Evolutionary conservation across 2,797 vertebrate species (phyloP), one percentile per base, ranked within the genome.

Genomic region (Dicrostonyx torquatus): DNA sequence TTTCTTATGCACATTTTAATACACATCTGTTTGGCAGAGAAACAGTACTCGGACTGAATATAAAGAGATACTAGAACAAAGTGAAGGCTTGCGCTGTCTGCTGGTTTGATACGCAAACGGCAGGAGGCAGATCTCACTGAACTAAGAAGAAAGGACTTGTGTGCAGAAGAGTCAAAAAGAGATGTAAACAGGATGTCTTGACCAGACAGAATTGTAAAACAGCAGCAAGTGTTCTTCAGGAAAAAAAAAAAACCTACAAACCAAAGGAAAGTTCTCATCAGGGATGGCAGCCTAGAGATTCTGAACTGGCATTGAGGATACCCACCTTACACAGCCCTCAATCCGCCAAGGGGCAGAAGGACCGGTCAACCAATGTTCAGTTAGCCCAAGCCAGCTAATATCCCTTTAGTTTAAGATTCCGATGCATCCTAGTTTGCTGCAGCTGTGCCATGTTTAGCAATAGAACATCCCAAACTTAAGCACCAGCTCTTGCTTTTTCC

Each of bases 21-120:
- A 93, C 72, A 70, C 34, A 95, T 73, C 90, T 93, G 60, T n/a
- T 78, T 90, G 79, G 45, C 96, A 97, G 75, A 95, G 60, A 87
- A 62, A 34, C 20, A n/a, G 53, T 48, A 0, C 0, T 90, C 34
- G 37, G 83, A 80, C 80, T 48, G n/a, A 84, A 66, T 15, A 75
- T 72, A 95, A 87, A 94, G 90, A 76, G 86, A 62, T 17, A 5
- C 5, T 72, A 76, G 91, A 92, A 91, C 89, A 60, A 50, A 85
- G 72, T 34, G n/a, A 73, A 45, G 76, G 66, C 91, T 91, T 48
- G 62, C 24, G 83, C 43, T 37, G 40, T 40, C 18, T 50, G 31
- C n/a, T 8, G 31, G 3, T 73, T 89, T 87, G 96, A 95, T 96
- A 96, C 96, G 87, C 76, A 72, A 90, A 87, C 50, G 13, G 18